These are phyloP conservation scores for Bryconaethiops microstoma DNA, from an alignment of 2,797 vertebrate genomes.

Conservation along the genomic window DNA sequence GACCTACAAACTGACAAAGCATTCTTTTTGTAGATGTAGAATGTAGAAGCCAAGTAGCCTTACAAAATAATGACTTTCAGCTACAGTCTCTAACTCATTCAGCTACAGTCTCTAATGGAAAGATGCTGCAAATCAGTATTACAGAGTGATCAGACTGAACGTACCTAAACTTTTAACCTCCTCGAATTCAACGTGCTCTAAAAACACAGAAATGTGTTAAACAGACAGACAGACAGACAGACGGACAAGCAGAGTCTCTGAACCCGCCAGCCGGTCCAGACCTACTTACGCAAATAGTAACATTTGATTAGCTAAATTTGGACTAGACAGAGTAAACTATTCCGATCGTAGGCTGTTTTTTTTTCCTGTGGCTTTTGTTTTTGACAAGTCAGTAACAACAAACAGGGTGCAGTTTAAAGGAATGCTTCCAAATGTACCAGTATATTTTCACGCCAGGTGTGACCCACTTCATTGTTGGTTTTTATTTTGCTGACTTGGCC, in stretches of 20 bases:
- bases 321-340: not conserved
- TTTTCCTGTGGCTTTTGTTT: not conserved
- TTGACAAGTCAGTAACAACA: not conserved
- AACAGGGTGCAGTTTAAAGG: not conserved
- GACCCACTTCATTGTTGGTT: not conserved
- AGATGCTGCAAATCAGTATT: not conserved
- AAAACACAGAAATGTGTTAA: constrained; percentile 21
- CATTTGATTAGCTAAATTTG: not conserved
- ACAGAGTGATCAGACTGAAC: not conserved
- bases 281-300: constrained; percentile 21
- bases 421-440: not conserved
- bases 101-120: constrained; percentile 54
- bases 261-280: not conserved
- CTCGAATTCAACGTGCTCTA: constrained; percentile 14
- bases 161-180: constrained; percentile 12
- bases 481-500: not conserved
- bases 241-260: not conserved
- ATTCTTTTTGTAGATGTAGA: too few relatives aligned
- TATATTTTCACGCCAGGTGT: not conserved
- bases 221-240: not conserved
- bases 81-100: constrained; percentile 53
- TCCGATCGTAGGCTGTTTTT: not conserved
- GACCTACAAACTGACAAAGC: too few relatives aligned
- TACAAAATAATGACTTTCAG: too few relatives aligned
- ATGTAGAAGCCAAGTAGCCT: too few relatives aligned